phyloP scores from a whole-genome alignment of 2,113 vertebrate species.

The Pangasianodon gigas region DNA sequence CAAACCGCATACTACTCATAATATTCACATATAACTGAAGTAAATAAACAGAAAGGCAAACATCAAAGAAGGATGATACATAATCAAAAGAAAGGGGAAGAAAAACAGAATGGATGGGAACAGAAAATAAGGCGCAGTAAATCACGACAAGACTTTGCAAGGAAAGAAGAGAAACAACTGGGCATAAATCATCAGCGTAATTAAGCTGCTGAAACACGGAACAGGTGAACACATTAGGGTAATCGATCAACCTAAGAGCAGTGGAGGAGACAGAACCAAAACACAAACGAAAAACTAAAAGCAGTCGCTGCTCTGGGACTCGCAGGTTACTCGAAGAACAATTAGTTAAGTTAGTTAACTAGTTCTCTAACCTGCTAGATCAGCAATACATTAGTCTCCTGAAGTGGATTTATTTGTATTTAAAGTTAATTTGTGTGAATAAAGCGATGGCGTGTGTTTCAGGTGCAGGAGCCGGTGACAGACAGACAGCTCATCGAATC shows the following conservation, averaged over 20 bases:
- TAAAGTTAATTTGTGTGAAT: background rate
- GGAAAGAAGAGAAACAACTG: background rate
- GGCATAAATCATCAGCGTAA: too few species aligned
- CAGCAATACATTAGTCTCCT: background rate
- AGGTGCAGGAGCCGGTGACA: slow-evolving; percentile 94
- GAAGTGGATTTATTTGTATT: background rate
- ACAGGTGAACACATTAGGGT: background rate
- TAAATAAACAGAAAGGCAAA: background rate
- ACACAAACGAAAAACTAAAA: background rate
- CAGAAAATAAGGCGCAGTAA: background rate
- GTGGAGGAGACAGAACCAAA: background rate
- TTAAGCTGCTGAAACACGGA: background rate
- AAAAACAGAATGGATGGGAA: background rate
- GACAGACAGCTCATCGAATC: slow-evolving; percentile 96
- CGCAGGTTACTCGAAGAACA: background rate
- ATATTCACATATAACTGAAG: background rate
- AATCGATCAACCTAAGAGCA: background rate
- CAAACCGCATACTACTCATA: background rate
- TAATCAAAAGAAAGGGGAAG: background rate
- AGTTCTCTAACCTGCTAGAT: background rate
- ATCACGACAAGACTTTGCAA: background rate
- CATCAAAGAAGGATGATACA: background rate
- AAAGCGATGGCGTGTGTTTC: slow-evolving; percentile 11
- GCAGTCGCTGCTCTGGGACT: background rate
- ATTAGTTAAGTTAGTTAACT: background rate